Conservation (phyloP, 1,140 invertebrate genomes). For the Chrysopa pallens region DNA sequence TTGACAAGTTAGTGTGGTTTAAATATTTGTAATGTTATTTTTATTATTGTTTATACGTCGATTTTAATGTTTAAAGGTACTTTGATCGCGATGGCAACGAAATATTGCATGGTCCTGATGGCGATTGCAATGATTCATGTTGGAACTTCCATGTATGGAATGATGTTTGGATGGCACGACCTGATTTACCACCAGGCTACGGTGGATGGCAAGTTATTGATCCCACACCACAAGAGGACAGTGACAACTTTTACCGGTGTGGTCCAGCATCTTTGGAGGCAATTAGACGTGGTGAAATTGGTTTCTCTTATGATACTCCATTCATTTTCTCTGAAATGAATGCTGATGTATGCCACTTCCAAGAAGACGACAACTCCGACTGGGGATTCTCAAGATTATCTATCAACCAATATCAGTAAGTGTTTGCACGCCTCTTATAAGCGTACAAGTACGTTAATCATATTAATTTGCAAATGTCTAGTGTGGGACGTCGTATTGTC, state of each 20-base stretch:
- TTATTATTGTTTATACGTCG: constrained; percentile 10
- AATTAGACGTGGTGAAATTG: constrained; percentile 52
- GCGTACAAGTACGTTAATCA: background rate
- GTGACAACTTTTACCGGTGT: constrained; percentile 41
- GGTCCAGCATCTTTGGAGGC: constrained; percentile 54
- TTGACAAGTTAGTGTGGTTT: constrained; percentile 31
- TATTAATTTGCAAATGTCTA: constrained; percentile 14
- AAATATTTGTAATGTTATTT: background rate
- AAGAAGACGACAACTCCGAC: constrained; percentile 40
- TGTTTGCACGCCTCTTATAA: constrained; percentile 4
- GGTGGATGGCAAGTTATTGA: constrained; percentile 69
- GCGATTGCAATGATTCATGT: constrained; percentile 36
- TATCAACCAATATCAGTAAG: constrained; percentile 43
- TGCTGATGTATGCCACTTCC: constrained; percentile 52
- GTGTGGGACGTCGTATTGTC: constrained; percentile 52
- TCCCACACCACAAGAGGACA: constrained; percentile 57
- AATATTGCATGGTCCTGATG: constrained; percentile 37
- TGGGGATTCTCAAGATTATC: constrained; percentile 43
- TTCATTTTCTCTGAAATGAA: constrained; percentile 68
- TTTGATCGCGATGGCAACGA: constrained; percentile 40
- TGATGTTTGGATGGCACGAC: constrained; percentile 63
- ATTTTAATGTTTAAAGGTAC: constrained; percentile 36
- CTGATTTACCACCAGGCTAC: constrained; percentile 52
- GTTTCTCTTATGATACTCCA: constrained; percentile 51
- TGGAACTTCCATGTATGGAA: constrained; percentile 81